Evolutionary conservation across 2,113 vertebrate species (phyloP), one percentile per base, ranked within the genome.

Genomic region (Megaceryle torquata): DNA sequence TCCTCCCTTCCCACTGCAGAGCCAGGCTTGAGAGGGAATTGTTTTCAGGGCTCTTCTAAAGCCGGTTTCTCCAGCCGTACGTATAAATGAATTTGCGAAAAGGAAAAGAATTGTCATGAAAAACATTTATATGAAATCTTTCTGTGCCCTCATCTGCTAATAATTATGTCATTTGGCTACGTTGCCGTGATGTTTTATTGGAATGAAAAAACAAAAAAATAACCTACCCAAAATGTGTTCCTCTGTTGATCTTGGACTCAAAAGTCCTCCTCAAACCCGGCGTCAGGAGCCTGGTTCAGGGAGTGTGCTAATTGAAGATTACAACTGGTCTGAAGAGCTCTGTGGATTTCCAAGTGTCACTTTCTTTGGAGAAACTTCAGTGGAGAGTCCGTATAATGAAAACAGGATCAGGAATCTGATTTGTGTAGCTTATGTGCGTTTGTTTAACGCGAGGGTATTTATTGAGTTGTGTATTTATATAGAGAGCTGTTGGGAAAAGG

Each of bases 181-280:
- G 2, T 17, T 29, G 46, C 56, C 19, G 1, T 57, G 69, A 59
- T 65, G n/a, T 60, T 93, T 85, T 71, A 53, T 60, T 78, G 68
- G 57, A 86, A 86, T 69, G 95, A 89, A 70, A 15, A 53, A 53
- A 24, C 28, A 53, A 53, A 53, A 82, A 78, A 77, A 75, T 60
- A 71, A 85, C 88, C 67, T 88, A 16, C 83, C 86, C 88, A 37
- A 25, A 84, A 84, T 37, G 92, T 43, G 88, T 80, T 81, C 50
- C 54, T n/a, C 26, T 94, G 87, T 92, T 96, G 90, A 5, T 90
- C n/a, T 92, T 92, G 94, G 92, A 92, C 26, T 15, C 7, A 74
- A 50, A 16, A 22, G 44, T 74, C 69, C 64, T 24, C 31, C 65
- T 84, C 50, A 13, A 68, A 28, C 3, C 35, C 5, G 11, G 74